Conservation (phyloP, 2,113 vertebrate species). For the Synchiropus splendidus region DNA sequence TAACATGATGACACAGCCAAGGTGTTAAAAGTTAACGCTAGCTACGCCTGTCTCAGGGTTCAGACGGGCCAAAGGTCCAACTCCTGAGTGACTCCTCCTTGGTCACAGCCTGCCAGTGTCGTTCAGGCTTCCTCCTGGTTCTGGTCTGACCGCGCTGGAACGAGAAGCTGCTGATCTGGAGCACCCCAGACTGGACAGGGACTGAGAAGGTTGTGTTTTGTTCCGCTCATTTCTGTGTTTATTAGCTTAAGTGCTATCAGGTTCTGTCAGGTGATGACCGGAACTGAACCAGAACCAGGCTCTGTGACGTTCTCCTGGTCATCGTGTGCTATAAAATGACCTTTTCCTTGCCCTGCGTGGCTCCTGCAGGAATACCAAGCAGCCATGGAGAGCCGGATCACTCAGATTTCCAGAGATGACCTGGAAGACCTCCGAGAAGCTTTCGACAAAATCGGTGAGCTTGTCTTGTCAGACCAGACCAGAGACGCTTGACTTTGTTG, state of each 20-base stretch:
- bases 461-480: background rate
- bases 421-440: slow-evolving; percentile 88
- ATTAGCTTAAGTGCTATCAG: too few relatives aligned
- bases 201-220: too few relatives aligned
- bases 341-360: too few relatives aligned
- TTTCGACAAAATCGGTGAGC: slow-evolving; percentile 87
- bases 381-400: slow-evolving; percentile 79
- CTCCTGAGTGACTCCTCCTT: slow-evolving; percentile 31
- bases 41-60: slow-evolving; percentile 40
- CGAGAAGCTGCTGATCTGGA: slow-evolving; percentile 11
- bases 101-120: slow-evolving; percentile 23
- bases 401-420: slow-evolving; percentile 85
- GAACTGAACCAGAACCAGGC: too few relatives aligned
- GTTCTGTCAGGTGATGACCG: too few relatives aligned
- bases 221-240: too few relatives aligned
- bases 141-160: slow-evolving; percentile 11
- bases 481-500: background rate
- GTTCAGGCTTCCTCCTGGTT: slow-evolving; percentile 9
- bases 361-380: slow-evolving; percentile 14
- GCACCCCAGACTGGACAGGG: background rate
- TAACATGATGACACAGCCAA: slow-evolving; percentile 24
- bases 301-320: too few relatives aligned
- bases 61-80: slow-evolving; percentile 48
- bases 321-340: too few relatives aligned
- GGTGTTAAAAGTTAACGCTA: slow-evolving; percentile 62